Evolutionary conservation across 2,888 invertebrate species (phyloP), one percentile per base, ranked within the genome.

Genomic region (Calephelis perditalis): DNA sequence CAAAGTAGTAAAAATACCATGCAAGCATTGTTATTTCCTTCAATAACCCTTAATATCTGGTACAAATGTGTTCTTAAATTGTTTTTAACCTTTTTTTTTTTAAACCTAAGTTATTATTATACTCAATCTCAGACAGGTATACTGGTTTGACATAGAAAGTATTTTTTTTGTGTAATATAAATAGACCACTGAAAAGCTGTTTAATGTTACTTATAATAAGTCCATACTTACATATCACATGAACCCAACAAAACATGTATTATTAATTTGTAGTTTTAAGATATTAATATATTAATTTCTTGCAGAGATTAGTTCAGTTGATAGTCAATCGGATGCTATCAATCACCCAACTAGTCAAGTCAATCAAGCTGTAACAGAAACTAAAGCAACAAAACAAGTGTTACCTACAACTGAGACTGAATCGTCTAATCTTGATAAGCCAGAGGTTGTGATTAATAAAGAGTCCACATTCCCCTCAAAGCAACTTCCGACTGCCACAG

Each of bases 271-370:
- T 15, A 37, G 15, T 9, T 37, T 45, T 5, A 2, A 45, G 9
- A 57, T 44, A 26, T 46, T 26, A 47, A 49, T 3, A 15, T 57
- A 55, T 71, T 63, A 70, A 68, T 62, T 69, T 67, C 67, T 86
- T 85, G 58, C 86, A 86, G 87, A 72, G 78, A 82, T 82, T 81
- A 84, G 78, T 86, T 79, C 84, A 77, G 77, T 81, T 86, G 84
- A 85, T 81, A 84, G 75, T 77, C 77, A 79, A 73, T 71, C 74
- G 72, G 82, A 86, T 77, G 75, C 76, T 78, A 85, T 81, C 75
- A 84, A 77, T 69, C 72, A 70, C 75, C 74, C 79, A 82, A 86
- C 86, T 86, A 88, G 84, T 85, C 87, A 84, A 77, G 79, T 65
- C 70, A 79, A 72, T 77, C 75, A 81, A 76, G 70, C 67, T 73